These are phyloP conservation scores for Epicampocera succincta DNA, from an alignment of 2,888 invertebrate genomes.

Conservation along the genomic window DNA sequence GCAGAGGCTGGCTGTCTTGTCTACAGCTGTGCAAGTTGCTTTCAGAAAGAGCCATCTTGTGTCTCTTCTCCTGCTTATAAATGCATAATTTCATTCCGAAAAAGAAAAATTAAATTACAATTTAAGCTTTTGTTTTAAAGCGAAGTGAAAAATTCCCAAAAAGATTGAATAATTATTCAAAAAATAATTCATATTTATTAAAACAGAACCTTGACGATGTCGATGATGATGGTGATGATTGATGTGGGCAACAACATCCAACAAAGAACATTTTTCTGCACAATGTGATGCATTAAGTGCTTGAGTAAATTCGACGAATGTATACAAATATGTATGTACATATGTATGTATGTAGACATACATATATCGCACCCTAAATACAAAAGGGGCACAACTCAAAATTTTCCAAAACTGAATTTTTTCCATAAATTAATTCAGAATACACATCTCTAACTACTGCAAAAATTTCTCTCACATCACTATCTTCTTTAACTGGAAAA, in stretches of 20 bases:
- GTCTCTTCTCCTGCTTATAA: constrained; percentile 8
- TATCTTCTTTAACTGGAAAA: too few species aligned
- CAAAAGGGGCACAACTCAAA: too few species aligned
- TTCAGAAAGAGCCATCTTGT: neutral
- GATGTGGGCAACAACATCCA: too few species aligned
- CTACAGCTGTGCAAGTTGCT: neutral
- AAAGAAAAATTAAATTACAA: constrained; percentile 3
- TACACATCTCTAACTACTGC: too few species aligned
- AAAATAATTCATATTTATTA: neutral
- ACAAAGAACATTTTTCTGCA: too few species aligned
- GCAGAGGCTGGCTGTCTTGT: neutral
- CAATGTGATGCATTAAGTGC: neutral
- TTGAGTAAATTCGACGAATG: too few species aligned
- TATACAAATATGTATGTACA: too few species aligned
- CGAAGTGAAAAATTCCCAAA: neutral
- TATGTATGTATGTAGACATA: too few species aligned
- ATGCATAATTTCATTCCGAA: constrained; percentile 11
- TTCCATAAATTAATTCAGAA: too few species aligned
- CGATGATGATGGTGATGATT: neutral
- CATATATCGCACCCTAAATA: too few species aligned
- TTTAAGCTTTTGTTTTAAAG: neutral
- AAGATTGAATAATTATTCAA: neutral
- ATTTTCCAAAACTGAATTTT: too few species aligned
- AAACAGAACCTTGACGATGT: neutral
- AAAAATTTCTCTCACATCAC: too few species aligned